These are phyloP conservation scores for Phalacrocorax pelagicus DNA, from an alignment of 2,113 vertebrate genomes.

Conservation along the genomic window DNA sequence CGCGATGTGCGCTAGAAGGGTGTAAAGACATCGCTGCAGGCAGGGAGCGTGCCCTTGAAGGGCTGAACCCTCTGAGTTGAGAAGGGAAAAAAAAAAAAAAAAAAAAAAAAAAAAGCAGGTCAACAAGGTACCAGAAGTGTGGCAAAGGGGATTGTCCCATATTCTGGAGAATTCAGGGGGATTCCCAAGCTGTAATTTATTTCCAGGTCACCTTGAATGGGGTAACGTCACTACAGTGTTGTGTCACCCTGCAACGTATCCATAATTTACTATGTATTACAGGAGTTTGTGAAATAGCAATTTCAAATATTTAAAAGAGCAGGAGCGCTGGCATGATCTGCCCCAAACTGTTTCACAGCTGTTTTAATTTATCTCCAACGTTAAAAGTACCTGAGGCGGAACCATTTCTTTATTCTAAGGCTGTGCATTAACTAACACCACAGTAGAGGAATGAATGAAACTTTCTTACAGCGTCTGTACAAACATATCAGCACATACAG, in stretches of 20 bases:
- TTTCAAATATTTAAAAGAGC: not conserved
- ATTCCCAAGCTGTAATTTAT: conserved; percentile 10
- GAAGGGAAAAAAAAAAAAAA: not conserved
- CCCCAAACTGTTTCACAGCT: not conserved
- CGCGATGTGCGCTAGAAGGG: not conserved
- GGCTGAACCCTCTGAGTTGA: not conserved
- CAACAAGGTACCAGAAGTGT: not conserved
- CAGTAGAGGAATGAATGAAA: not conserved
- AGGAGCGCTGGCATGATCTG: not conserved
- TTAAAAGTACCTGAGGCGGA: not conserved
- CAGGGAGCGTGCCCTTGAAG: not conserved
- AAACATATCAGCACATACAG: not conserved
- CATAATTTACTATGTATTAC: not conserved
- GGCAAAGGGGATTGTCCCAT: not conserved
- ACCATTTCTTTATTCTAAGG: not conserved
- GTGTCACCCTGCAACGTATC: not conserved
- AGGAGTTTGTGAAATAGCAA: conserved; percentile 23
- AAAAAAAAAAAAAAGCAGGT: not conserved
- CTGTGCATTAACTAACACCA: not conserved
- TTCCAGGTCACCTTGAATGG: not conserved
- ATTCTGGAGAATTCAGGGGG: conserved; percentile 18
- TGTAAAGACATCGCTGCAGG: not conserved
- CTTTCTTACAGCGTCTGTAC: not conserved
- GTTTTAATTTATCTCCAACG: not conserved
- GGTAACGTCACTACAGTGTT: not conserved